Evolutionary conservation across 2,888 invertebrate genomes (phyloP), one percentile per base, ranked within the genome.

Genomic region (Magallana nippona): DNA sequence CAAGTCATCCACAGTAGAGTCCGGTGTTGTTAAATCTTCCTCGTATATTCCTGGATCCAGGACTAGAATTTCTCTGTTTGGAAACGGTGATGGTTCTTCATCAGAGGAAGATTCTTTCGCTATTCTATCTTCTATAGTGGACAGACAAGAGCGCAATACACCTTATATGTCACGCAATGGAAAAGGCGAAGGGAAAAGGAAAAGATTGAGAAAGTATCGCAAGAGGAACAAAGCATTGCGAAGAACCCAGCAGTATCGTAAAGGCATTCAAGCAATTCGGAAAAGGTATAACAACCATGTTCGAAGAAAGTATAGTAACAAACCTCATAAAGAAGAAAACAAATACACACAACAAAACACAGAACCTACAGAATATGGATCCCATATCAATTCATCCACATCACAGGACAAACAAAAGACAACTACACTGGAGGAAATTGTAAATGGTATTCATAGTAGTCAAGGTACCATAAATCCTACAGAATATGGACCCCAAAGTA

Each of bases 81-180:
- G 32, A 22, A 32, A 71, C 15, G 32, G 71, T 71, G 71, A 71
- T 71, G 32, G 71, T 32, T 71, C 71, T 11, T 71, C 71, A 13
- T 27, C 27, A 71, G 71, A 71, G 15, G 71, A 71, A 27, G 71
- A 71, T 71, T 71, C 71, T 71, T 22, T 71, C 27, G 71, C 71
- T 32, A 71, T 71, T 71, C 1, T 71, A 2, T 71, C 71, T 8
- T 71, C 71, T 32, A 71, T 27, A 15, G 27, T 71, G 22, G 71
- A 32, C 27, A 1, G 22, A 13, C 71, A 71, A 71, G 22, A 27
- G 27, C 71, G 71, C 10, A 71, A 32, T 17, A 15, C 22, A 15
- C 71, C 27, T 13, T 32, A 10, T 8, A 22, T 32, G 19, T 2
- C 22, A 63, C 19, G 63, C 22, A 22, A 22, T 27, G 22, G 27